Base-by-base conservation (phyloP, 2,888 invertebrate species). In the Drosophila antonietae region DNA sequence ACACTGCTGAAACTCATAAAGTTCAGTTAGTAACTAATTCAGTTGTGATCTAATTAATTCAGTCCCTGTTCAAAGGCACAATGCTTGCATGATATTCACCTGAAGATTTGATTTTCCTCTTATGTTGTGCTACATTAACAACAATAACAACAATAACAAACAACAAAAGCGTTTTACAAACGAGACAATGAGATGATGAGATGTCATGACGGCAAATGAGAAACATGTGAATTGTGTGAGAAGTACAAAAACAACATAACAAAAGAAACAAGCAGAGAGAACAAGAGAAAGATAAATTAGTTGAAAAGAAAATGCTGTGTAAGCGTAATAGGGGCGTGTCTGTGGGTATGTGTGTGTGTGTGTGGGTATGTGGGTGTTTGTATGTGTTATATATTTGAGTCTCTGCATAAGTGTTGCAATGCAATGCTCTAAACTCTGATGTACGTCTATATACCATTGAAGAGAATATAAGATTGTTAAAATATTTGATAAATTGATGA, bases 61-160 rank as follows among this genome's bases (percentile, higher is more conserved):
- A 2, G 7, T 39, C 33, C 33, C 23, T 65, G 53, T 44, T 39
- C 18, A 53, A 23, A 23, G 47, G 44, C 43, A 4, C 47, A 53
- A 37, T 44, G 59, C 46, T 44, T 53, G 62, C 55, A 49, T 71
- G 78, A 80, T 88, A 91, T 84, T 93, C 92, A 93, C 93, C 93
- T 93, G 93, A 72, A 72, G 66, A 73, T 92, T 93, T 94, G 82
- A 92, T 92, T 93, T 93, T 94, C 94, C 94, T 92, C 91, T 94
- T 94, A 90, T 93, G 94, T 93, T 94, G 94, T 88, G 94, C 94
- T 94, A 88, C 78, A 85, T 63, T 47, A 81, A 81, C 83, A 83
- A 82, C 64, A 47, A 74, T 60, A 65, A 62, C 61, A 62, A 62
- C 59, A 80, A 68, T 56, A 79, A 69, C 65, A 75, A 66, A 75